phyloP scores from a whole-genome alignment of 2,113 vertebrate species.

The Percopsis transmontana region DNA sequence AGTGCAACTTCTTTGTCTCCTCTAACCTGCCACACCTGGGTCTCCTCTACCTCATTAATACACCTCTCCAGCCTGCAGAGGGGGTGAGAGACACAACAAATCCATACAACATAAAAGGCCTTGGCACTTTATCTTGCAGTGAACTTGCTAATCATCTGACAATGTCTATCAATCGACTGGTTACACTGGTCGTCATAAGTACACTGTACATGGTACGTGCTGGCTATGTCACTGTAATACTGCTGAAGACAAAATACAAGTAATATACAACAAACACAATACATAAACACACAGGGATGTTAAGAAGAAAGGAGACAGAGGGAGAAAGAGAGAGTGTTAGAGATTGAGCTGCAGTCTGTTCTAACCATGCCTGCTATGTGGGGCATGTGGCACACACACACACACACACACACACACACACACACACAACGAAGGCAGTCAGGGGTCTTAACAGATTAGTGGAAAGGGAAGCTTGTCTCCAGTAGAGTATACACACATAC shows the following conservation, averaged over 20 bases:
- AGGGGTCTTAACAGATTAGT: constrained; percentile 57
- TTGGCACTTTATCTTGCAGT: too few relatives aligned
- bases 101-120: too few relatives aligned
- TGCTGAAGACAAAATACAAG: not conserved
- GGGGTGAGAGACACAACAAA: too few relatives aligned
- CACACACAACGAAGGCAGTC: not conserved
- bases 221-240: not conserved
- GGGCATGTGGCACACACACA: constrained; percentile 19
- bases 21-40: too few relatives aligned
- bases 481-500: not conserved
- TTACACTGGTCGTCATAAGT: too few relatives aligned
- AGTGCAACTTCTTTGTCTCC: too few relatives aligned
- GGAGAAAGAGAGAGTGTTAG: constrained; percentile 10
- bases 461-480: not conserved
- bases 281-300: not conserved
- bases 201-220: too few relatives aligned
- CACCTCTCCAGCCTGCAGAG: too few relatives aligned
- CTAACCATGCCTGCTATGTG: constrained; percentile 25
- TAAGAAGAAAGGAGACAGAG: not conserved
- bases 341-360: not conserved
- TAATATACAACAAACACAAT: not conserved
- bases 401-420: not conserved
- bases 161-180: too few relatives aligned
- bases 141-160: too few relatives aligned
- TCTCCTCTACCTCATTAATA: too few relatives aligned